Evolutionary conservation across 2,113 vertebrate genomes (phyloP).

Genomic region (Pelecanus crispus): DNA sequence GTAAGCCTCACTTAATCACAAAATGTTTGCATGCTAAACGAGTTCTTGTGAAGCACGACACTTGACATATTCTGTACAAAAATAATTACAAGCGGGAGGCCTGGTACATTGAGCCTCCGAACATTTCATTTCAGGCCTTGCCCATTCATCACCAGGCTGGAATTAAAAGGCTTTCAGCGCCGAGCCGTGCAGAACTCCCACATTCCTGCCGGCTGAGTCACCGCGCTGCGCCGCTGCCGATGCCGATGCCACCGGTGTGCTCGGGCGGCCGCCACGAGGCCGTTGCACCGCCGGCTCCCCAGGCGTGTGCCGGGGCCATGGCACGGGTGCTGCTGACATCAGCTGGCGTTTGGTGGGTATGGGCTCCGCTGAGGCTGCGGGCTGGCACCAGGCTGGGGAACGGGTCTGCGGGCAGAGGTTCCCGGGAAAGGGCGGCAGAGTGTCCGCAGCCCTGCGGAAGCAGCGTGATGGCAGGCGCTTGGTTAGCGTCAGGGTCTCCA

Average conservation of each 20-base stretch:
- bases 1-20: slow-evolving; percentile 80
- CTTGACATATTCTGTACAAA: slow-evolving; percentile 71
- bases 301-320: background rate
- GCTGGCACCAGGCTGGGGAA: background rate
- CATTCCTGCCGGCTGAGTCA: slow-evolving; percentile 70
- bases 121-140: slow-evolving; percentile 50
- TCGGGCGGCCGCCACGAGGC: background rate
- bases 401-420: accelerated
- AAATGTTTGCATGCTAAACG: slow-evolving; percentile 76
- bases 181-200: slow-evolving; percentile 43
- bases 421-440: background rate
- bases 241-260: background rate
- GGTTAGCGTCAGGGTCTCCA: accelerated
- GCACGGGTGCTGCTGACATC: background rate
- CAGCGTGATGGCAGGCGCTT: accelerated
- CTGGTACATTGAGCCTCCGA: slow-evolving; percentile 47
- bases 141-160: slow-evolving; percentile 65
- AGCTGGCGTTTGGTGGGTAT: accelerated
- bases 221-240: background rate
- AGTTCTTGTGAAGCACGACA: slow-evolving; percentile 71
- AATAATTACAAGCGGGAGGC: slow-evolving; percentile 66
- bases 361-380: accelerated
- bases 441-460: accelerated
- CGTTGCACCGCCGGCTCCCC: accelerated
- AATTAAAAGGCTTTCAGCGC: slow-evolving; percentile 59